Base-by-base conservation (phyloP, 2,888 invertebrate species). In the Perizoma affinitatum region DNA sequence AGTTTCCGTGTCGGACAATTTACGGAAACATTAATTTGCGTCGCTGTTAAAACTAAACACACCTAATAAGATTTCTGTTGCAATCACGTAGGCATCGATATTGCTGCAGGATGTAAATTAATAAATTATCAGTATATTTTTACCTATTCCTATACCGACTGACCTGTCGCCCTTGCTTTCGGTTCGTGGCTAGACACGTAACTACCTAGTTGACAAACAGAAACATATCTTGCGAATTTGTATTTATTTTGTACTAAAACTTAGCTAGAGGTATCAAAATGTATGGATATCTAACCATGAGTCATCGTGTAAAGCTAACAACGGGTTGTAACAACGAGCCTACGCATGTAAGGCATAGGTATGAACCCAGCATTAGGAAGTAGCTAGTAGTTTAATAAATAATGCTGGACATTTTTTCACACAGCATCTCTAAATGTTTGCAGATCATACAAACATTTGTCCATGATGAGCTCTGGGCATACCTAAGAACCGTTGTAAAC, bases 11-110 rank as follows among this genome's bases (percentile, higher is more conserved):
- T 60, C 51, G 33, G 51, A 43, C 47, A 41, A 47, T 48, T 47
- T 55, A 42, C 40, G 61, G 55, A 52, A 48, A 56, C 52, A 52
- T 52, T 55, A 54, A 50, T 45, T 50, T 54, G 42, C 46, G 59
- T 54, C 49, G 45, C 45, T 54, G 47, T 59, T 11, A 58, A 59
- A 59, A 49, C 40, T 45, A 22, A 2, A 22, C 22, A 22, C 22
- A 22, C 22, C 40, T 40, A 46, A 52, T 46, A 9, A 53, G 38
- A 45, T 53, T 51, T 36, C 11, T 56, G 56, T 36, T 59, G 59
- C 9, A 54, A 54, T 59, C 10, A 45, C n/a, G 48, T 41, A 40
- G 47, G 5, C 43, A 42, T 42, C 35, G 38, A 47, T 5, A 22
- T 46, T 36, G 8, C 7, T 5, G 11, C 42, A 55, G 35, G 54